Evolutionary conservation across 2,797 vertebrate species (phyloP).

Genomic region (Eulemur albifrons): DNA sequence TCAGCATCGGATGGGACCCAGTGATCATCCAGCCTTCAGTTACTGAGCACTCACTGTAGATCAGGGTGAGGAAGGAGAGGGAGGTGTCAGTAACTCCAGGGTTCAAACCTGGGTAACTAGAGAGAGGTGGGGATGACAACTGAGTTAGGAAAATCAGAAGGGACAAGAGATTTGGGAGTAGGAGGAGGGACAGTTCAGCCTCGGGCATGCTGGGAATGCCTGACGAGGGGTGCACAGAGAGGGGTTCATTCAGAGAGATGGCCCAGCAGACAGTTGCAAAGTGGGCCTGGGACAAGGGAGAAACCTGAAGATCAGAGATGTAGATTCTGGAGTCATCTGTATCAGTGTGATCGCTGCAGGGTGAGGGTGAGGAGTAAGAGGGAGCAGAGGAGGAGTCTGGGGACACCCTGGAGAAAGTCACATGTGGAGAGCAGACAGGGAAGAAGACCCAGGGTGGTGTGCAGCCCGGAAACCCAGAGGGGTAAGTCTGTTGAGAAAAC

Average conservation of each 20-base stretch:
- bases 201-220: not conserved
- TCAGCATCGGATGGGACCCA: not conserved
- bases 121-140: no score
- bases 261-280: not conserved
- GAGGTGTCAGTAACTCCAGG: rapidly evolving
- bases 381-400: not conserved
- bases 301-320: not conserved
- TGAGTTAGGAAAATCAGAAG: not conserved
- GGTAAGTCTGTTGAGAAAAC: not conserved
- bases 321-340: not conserved
- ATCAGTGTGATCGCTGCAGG: not conserved
- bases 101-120: not conserved
- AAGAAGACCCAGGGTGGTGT: not conserved
- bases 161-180: not conserved
- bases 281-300: not conserved
- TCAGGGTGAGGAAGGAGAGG: not conserved
- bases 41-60: not conserved
- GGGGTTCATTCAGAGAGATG: not conserved
- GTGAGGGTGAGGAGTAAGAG: not conserved
- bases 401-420: not conserved
- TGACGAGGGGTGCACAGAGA: not conserved
- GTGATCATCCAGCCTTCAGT: not conserved
- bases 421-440: no score
- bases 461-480: not conserved
- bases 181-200: not conserved